Base-by-base conservation (phyloP, 2,113 vertebrate species). In the Hemibates koningsi region DNA sequence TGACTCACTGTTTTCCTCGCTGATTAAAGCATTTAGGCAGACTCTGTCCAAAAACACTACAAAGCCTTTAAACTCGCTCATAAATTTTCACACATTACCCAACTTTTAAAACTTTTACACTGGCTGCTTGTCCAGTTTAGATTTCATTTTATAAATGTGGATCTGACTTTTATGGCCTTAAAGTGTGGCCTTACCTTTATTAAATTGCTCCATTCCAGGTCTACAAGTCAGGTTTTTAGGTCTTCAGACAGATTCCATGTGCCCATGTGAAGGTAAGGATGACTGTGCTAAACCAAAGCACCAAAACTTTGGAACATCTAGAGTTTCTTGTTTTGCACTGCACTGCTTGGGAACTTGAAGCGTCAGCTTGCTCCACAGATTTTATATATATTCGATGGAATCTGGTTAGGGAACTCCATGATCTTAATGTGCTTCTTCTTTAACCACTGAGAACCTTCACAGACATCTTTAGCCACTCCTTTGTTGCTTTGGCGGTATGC, bases 361-460 rank as follows among this genome's bases (percentile, higher is more conserved):
- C 4, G 0, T 66, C 10, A 38, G 61, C 34, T 66, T 38, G 10
- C 34, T n/a, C 61, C 19, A 38, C 19, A 8, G 34, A 38, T 66
- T 66, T 66, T 38, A 12, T 38, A 66, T 59, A 59, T n/a, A 7
- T 0, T 38, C 6, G 0, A 66, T 5, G 9, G 2, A 61, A 1
- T 38, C 34, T 13, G 19, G 19, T n/a, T 66, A 66, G 61, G 10
- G 17, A 38, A 38, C 34, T 66, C 34, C 61, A 66, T 66, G 61
- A 66, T 38, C 61, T 38, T 66, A 66, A 38, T 66, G 17, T 0
- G 61, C 61, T 38, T 38, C 4, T 66, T 66, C 61, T 66, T 38
- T 66, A 66, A 3, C 34, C 61, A 38, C 34, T 21, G 14, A 2
- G 27, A 32, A 59, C 56, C 3, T 59, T 59, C 13, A 59, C 56